Conservation (phyloP, 1,140 invertebrate species). For the Thaumatotibia leucotreta region DNA sequence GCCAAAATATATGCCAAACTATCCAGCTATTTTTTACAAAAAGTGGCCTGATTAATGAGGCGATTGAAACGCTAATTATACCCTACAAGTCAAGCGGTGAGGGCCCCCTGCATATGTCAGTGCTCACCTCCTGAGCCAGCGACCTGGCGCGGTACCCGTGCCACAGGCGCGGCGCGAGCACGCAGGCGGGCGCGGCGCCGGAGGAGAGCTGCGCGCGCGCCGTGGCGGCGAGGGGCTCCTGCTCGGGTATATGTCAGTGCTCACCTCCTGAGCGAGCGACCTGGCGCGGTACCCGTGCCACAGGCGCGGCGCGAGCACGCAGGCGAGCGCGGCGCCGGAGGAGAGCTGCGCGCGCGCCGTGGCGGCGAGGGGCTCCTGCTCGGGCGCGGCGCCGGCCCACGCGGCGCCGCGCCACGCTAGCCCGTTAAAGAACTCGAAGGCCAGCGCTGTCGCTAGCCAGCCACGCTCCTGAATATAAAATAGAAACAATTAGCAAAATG, state of each 20-base stretch:
- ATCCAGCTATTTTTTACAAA: too few species aligned
- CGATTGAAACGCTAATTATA: too few species aligned
- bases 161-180: constrained; percentile 89
- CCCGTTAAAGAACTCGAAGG: constrained; percentile 84
- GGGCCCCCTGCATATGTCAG: too few species aligned
- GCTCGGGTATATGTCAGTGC: not conserved
- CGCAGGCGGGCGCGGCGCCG: constrained; percentile 84
- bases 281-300: constrained; percentile 82
- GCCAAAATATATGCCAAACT: too few species aligned
- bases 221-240: too few species aligned
- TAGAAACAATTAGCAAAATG: too few species aligned
- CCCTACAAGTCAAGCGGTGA: too few species aligned
- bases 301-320: constrained; percentile 88
- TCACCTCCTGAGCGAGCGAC: constrained; percentile 80
- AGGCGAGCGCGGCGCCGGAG: constrained; percentile 83
- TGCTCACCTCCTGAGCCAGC: constrained; percentile 79
- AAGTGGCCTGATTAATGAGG: too few species aligned
- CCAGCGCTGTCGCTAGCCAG: constrained; percentile 86
- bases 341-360: constrained; percentile 84
- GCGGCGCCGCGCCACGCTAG: constrained; percentile 45
- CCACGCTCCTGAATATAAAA: constrained; percentile 80
- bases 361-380: constrained; percentile 45
- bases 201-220: constrained; percentile 77
- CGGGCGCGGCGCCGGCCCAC: constrained; percentile 44
- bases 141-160: constrained; percentile 79